Conservation (phyloP, 2,113 vertebrate species). For the Erinaceus europaeus region DNA sequence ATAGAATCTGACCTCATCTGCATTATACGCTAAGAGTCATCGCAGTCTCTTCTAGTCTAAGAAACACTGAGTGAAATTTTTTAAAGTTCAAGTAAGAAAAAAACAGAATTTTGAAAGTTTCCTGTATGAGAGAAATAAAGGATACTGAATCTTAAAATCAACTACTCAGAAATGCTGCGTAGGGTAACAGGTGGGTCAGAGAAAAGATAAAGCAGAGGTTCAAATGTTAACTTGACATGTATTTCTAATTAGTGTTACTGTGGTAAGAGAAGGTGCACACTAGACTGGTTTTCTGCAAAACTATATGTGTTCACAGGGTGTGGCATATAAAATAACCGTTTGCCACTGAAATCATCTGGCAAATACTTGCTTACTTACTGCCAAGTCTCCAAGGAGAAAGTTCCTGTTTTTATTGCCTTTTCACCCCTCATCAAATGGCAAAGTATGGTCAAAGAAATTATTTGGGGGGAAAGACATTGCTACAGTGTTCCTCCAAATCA, state of each 20-base stretch:
- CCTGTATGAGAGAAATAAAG: constrained; percentile 61
- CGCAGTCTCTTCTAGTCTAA: too few species aligned
- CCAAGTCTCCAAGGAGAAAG: constrained; percentile 7
- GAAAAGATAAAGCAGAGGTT: neutral
- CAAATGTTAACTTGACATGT: neutral
- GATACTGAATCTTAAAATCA: constrained; percentile 42
- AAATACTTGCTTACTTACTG: neutral
- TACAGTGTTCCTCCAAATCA: neutral
- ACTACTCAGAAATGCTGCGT: constrained; percentile 19
- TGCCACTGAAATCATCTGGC: neutral
- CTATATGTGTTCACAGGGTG: neutral
- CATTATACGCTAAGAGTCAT: neutral
- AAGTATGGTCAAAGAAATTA: neutral
- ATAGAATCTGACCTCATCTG: neutral
- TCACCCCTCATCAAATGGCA: neutral
- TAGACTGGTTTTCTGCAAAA: neutral
- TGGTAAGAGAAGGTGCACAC: neutral
- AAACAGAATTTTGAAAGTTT: constrained; percentile 37
- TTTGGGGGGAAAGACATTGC: neutral
- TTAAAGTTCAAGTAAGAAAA: constrained; percentile 29
- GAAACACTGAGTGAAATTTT: too few species aligned
- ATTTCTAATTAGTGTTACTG: neutral
- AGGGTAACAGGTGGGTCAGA: neutral
- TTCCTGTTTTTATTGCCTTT: neutral
- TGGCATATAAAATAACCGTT: neutral